Conservation (phyloP, 2,888 invertebrate species). For the Caenorhabditis wallacei region DNA sequence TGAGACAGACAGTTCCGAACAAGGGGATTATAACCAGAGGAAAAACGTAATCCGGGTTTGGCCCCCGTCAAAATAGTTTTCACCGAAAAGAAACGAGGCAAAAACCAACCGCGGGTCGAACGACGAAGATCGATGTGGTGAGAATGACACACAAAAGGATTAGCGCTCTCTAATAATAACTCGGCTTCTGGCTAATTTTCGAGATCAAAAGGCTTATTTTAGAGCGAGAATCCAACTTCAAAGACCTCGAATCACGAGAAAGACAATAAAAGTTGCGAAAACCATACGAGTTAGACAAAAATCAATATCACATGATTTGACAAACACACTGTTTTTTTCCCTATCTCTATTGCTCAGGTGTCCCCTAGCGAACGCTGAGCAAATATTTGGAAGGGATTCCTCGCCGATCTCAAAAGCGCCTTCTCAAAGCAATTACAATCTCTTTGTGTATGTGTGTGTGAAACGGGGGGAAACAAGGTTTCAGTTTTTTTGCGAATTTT, state of each 20-base stretch:
- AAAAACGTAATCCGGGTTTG: not conserved
- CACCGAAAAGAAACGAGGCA: not conserved
- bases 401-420: not conserved
- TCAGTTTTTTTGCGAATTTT: not conserved
- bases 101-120: not conserved
- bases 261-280: slow-evolving; percentile 3
- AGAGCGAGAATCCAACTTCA: not conserved
- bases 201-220: not conserved
- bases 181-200: not conserved
- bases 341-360: slow-evolving; percentile 1
- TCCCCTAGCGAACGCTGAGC: slow-evolving; percentile 20
- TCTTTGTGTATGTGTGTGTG: not conserved
- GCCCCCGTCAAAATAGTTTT: not conserved
- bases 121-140: not conserved
- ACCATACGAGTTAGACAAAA: not conserved
- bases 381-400: slow-evolving; percentile 20
- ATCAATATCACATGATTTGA: slow-evolving; percentile 38
- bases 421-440: not conserved
- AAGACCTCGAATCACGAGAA: slow-evolving; percentile 4
- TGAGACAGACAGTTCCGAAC: not conserved
- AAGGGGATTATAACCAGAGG: slow-evolving; percentile 11
- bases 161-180: not conserved
- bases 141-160: not conserved
- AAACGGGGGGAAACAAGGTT: not conserved
- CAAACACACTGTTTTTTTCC: slow-evolving; percentile 17